Evolutionary conservation across 2,113 vertebrate species (phyloP).

Genomic region (Brachyhypopomus occidentalis): DNA sequence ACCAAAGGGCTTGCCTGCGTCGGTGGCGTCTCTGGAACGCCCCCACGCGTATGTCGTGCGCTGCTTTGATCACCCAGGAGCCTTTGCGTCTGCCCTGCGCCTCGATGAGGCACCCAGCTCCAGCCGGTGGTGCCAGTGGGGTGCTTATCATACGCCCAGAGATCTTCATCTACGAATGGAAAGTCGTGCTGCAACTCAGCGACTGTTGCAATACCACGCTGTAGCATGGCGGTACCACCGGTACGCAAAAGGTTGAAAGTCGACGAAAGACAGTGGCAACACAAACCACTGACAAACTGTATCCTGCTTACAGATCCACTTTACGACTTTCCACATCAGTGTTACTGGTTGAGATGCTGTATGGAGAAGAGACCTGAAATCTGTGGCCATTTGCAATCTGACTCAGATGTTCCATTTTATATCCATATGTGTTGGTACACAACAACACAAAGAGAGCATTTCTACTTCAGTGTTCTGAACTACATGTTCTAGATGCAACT

Average conservation of each 20-base stretch:
- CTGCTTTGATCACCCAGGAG: constrained; percentile 46
- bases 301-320: constrained; percentile 37
- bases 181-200: constrained; percentile 50
- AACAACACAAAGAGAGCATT: constrained; percentile 1
- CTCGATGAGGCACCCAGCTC: constrained; percentile 18
- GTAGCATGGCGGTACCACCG: background rate
- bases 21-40: constrained; percentile 67
- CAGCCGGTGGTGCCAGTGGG: constrained; percentile 1
- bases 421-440: background rate
- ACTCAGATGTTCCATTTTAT: background rate
- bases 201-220: constrained; percentile 16
- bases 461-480: background rate
- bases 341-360: constrained; percentile 5
- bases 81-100: constrained; percentile 33
- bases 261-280: constrained; percentile 37
- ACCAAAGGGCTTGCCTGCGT: constrained; percentile 77
- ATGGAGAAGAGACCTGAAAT: constrained; percentile 15
- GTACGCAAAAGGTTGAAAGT: constrained; percentile 32
- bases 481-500: too few relatives aligned
- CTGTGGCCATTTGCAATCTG: background rate
- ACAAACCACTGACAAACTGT: constrained; percentile 44
- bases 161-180: constrained; percentile 52
- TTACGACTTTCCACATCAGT: constrained; percentile 43
- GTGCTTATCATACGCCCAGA: constrained; percentile 39
- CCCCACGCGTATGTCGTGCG: constrained; percentile 9